These are phyloP conservation scores for Philypnodon macrostomus DNA, from an alignment of 2,797 vertebrate species.

Conservation along the genomic window DNA sequence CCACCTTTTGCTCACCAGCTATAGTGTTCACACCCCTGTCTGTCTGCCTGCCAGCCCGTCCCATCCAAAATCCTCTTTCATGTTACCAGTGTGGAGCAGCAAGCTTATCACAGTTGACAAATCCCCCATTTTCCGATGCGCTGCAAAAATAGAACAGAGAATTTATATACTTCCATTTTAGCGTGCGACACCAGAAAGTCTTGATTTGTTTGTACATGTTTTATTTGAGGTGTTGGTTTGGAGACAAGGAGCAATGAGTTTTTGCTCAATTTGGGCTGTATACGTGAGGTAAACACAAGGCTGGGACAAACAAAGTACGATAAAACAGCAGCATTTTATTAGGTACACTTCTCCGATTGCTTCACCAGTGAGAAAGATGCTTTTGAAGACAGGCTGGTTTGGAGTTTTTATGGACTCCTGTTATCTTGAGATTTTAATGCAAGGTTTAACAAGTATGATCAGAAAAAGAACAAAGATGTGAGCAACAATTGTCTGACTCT, in stretches of 20 bases:
- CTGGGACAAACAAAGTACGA: too few species aligned
- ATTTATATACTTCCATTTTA: slow-evolving; percentile 24
- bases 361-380: too few species aligned
- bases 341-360: too few species aligned
- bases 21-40: slow-evolving; percentile 43
- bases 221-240: slow-evolving; percentile 35
- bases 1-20: slow-evolving; percentile 57
- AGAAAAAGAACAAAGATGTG: too few species aligned
- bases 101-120: slow-evolving; percentile 65
- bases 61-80: slow-evolving; percentile 59
- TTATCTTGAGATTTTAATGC: too few species aligned
- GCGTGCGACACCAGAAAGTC: slow-evolving; percentile 13
- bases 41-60: slow-evolving; percentile 46
- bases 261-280: too few species aligned
- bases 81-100: slow-evolving; percentile 44
- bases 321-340: too few species aligned
- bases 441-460: too few species aligned
- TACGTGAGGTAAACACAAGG: too few species aligned
- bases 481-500: too few species aligned
- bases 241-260: slow-evolving; percentile 3
- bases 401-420: too few species aligned
- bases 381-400: too few species aligned
- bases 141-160: slow-evolving; percentile 40
- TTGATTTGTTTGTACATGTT: slow-evolving; percentile 38
- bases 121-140: slow-evolving; percentile 49